A percentile compares a stretch with the other conserved stretches of the same genome.
Conservation (phyloP, 2,888 invertebrate genomes). For the Oithona nana region DNA sequence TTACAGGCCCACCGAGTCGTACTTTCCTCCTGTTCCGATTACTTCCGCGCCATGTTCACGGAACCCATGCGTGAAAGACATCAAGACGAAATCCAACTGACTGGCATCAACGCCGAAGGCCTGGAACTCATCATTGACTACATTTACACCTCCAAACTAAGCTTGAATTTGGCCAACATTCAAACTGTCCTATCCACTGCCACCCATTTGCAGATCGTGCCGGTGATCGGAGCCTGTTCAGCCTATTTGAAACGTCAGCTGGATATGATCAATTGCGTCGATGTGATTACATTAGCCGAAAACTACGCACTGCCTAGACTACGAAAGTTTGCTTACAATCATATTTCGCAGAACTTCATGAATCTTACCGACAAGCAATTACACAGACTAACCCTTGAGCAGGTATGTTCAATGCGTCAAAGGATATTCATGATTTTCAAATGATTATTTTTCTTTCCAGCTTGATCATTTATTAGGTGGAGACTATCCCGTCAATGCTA, state of each 20-base stretch:
- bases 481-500: conserved; percentile 48
- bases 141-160: conserved; percentile 45
- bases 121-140: conserved; percentile 44
- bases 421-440: neutral
- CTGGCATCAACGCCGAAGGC: conserved; percentile 45
- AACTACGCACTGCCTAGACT: conserved; percentile 42
- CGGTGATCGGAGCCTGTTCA: conserved; percentile 28
- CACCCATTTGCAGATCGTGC: conserved; percentile 44
- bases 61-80: conserved; percentile 45
- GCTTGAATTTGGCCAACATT: conserved; percentile 41
- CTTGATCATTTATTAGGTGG: conserved; percentile 40
- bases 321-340: conserved; percentile 40
- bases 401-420: neutral
- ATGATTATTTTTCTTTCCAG: conserved; percentile 28
- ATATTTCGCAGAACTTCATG: conserved; percentile 42
- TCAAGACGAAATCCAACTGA: conserved; percentile 42
- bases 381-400: neutral
- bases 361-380: conserved; percentile 32
- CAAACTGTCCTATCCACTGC: conserved; percentile 48
- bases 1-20: conserved; percentile 45
- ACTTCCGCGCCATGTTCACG: conserved; percentile 53
- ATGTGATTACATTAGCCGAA: conserved; percentile 47
- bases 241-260: neutral
- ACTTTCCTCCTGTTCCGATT: conserved; percentile 49
- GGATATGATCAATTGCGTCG: conserved; percentile 48